phyloP scores from a whole-genome alignment of 2,113 vertebrate genomes.

The Pachypanchax playfairii region DNA sequence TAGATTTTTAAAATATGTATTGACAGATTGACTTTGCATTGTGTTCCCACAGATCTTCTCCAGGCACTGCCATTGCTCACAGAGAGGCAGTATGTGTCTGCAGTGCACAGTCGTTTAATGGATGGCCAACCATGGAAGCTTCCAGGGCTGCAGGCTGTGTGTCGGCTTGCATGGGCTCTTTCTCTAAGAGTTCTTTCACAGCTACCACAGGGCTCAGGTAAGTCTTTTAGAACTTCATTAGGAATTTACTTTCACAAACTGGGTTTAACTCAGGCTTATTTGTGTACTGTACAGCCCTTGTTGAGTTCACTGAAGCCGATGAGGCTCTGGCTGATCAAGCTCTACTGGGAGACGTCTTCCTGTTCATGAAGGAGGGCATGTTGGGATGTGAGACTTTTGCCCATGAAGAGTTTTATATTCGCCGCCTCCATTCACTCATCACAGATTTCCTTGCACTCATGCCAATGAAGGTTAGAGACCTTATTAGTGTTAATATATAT shows the following conservation, averaged over 20 bases:
- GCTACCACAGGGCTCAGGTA: conserved; percentile 92
- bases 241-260: not conserved
- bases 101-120: conserved; percentile 89
- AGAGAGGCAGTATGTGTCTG: conserved; percentile 91
- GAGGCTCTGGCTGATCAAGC: conserved; percentile 92
- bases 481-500: not conserved
- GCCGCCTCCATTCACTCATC: conserved; percentile 91
- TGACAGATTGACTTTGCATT: not conserved
- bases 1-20: not conserved
- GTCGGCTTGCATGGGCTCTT: conserved; percentile 92
- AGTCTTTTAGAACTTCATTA: not conserved
- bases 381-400: conserved; percentile 88
- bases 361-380: conserved; percentile 93
- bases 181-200: conserved; percentile 91
- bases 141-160: conserved; percentile 91
- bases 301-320: conserved; percentile 96
- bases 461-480: conserved; percentile 93
- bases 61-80: conserved; percentile 88
- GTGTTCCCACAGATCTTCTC: conserved; percentile 84
- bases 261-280: not conserved
- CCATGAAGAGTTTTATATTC: conserved; percentile 95
- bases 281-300: conserved; percentile 79
- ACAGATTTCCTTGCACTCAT: conserved; percentile 96
- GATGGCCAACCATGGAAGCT: conserved; percentile 91
- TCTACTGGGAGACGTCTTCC: conserved; percentile 88